Conservation (phyloP, 2,797 vertebrate species). For the Xiphophorus birchmanni region DNA sequence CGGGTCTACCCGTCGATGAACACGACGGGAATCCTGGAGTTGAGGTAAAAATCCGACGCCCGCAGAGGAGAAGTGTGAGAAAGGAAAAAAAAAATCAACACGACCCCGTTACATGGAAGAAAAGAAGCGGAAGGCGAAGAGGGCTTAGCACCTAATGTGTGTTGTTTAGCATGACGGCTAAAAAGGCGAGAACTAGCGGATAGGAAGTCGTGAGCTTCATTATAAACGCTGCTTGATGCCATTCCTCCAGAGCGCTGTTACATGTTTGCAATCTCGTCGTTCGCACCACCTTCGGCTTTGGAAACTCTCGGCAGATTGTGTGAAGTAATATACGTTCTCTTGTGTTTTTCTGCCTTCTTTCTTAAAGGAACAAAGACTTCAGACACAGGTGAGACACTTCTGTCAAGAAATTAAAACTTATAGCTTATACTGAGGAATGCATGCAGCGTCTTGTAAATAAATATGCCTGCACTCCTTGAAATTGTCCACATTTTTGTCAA, state of each 20-base stretch:
- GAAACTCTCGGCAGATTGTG: constrained; percentile 52
- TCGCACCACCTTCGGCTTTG: constrained; percentile 58
- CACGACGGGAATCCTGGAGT: constrained; percentile 95
- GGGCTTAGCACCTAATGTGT: constrained; percentile 25
- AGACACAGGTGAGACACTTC: constrained; percentile 93
- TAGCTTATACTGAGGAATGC: neutral
- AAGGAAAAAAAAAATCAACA: neutral
- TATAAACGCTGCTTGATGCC: constrained; percentile 39
- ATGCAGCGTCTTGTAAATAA: neutral
- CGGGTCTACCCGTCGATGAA: constrained; percentile 96
- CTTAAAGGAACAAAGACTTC: constrained; percentile 99
- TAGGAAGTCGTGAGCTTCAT: constrained; percentile 23
- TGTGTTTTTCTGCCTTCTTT: constrained; percentile 55
- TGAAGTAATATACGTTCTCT: constrained; percentile 72
- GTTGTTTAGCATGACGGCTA: constrained; percentile 35
- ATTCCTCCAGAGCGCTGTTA: constrained; percentile 63
- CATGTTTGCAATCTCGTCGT: constrained; percentile 58
- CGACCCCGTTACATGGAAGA: neutral
- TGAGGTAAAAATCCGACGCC: constrained; percentile 82
- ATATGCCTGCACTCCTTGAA: neutral
- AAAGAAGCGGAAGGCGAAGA: neutral
- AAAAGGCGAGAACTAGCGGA: constrained; percentile 48
- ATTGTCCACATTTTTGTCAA: neutral
- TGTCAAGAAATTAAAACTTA: constrained; percentile 17
- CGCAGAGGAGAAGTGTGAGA: neutral